Base-by-base conservation (phyloP, 2,113 vertebrate species). In the Nothobranchius furzeri region DNA sequence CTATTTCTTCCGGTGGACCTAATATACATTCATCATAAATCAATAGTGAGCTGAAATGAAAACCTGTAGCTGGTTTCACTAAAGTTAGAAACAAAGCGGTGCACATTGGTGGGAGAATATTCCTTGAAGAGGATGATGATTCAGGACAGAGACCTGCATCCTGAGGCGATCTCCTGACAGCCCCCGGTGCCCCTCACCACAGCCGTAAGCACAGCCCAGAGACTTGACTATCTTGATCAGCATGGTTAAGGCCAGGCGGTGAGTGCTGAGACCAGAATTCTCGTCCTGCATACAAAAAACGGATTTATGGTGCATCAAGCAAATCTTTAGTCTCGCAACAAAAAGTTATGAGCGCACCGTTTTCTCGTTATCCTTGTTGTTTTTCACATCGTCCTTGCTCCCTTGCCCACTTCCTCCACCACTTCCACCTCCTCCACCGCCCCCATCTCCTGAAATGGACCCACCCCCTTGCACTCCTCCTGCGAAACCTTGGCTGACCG, bases 141-240 rank as follows among this genome's bases (percentile, higher is more conserved):
- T 0, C 3, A 1, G 52, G 25, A 9, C 2, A 5, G 13, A 2
- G 58, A 98, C 98, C 95, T 99, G 98, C 92, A 95, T 96, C 88
- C 97, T 94, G 82, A 99, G 95, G 63, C 98, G 96, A 83, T 99
- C 98, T 61, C 98, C 98, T 35, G 97, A 99, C 69, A 98, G 93
- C 52, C 98, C 98, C 3, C 98, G 95, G 56, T 99, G 98, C 61
- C 98, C 98, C 88, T 99, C 98, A 10, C 98, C 98, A n/a, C 98
- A 99, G 70, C 98, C 98, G 76, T 98, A 97, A 12, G 98, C 98
- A 75, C 98, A 99, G 11, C 98, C 98, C 84, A 99, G 85, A 17
- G 97, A 99, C 81, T 99, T 99, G 12, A 99, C 96, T 59, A 99
- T 98, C 93, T 98, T 99, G 68, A 99, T 98, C 15, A 98, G 93